Conservation (phyloP, 2,888 invertebrate species). For the Argyresthia albistria region DNA sequence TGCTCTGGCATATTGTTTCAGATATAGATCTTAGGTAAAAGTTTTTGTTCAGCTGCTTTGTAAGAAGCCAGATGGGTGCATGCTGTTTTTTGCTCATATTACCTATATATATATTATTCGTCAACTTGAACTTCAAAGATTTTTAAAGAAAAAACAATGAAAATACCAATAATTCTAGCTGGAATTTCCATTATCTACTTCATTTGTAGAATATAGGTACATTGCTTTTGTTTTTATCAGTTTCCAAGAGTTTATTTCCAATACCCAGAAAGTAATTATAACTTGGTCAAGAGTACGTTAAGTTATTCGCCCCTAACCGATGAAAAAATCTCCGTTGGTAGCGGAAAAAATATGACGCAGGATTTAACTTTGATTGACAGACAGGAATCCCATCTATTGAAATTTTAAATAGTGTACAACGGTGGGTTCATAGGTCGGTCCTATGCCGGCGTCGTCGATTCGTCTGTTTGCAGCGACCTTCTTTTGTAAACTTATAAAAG, state of each 20-base stretch:
- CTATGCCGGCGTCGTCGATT: slow-evolving; percentile 13
- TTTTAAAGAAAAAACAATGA: no score
- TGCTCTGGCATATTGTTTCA: not conserved
- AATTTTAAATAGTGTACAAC: slow-evolving; percentile 5
- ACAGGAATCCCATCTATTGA: slow-evolving; percentile 18
- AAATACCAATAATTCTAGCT: no score
- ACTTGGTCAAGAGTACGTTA: no score
- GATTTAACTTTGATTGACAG: slow-evolving; percentile 33
- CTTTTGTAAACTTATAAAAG: slow-evolving; percentile 22
- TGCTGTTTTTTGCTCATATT: no score
- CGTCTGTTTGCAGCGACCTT: slow-evolving; percentile 14
- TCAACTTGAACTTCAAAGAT: no score
- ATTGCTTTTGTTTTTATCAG: no score
- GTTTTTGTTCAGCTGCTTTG: not conserved
- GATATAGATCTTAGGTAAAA: not conserved
- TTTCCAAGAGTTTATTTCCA: no score
- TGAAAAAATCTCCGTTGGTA: not conserved
- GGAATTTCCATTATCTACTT: no score
- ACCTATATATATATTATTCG: no score
- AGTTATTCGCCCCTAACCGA: not conserved
- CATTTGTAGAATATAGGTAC: no score
- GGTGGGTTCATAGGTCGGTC: slow-evolving; percentile 27
- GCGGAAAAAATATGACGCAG: slow-evolving; percentile 27
- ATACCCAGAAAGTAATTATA: no score
- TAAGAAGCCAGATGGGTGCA: not conserved